A percentile compares a stretch with the other conserved stretches of the same genome.
Conservation (phyloP, 2,113 vertebrate genomes). For the Emydocephalus ijimae region DNA sequence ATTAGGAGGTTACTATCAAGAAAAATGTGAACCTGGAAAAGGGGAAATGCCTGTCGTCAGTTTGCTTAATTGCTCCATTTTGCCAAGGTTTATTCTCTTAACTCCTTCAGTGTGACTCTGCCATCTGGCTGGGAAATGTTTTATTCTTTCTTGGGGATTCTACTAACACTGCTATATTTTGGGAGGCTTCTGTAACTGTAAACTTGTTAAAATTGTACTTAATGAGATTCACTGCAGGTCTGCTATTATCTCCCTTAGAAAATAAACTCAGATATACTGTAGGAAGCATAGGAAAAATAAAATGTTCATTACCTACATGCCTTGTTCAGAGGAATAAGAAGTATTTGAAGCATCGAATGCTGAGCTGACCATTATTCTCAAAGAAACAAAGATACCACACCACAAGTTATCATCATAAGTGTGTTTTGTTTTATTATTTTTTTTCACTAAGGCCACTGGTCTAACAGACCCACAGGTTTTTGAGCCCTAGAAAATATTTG, state of each 20-base stretch:
- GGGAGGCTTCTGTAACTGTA: constrained; percentile 29
- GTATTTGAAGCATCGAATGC: not conserved
- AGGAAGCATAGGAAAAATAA: not conserved
- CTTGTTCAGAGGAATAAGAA: not conserved
- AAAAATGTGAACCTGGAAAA: constrained; percentile 6
- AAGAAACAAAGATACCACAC: not conserved
- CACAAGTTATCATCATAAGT: not conserved
- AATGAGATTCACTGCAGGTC: constrained; percentile 14
- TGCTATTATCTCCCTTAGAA: not conserved
- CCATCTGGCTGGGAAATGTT: constrained; percentile 44
- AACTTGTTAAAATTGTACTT: constrained; percentile 18
- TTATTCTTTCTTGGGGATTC: constrained; percentile 52
- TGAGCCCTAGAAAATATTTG: not conserved
- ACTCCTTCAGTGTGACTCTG: constrained; percentile 39
- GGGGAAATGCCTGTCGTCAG: constrained; percentile 9
- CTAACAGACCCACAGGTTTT: not conserved
- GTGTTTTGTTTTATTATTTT: not conserved
- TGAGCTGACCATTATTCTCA: not conserved
- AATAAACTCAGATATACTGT: not conserved
- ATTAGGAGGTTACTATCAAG: constrained; percentile 37
- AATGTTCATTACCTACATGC: not conserved
- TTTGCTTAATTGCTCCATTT: constrained; percentile 45
- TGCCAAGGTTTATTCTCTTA: constrained; percentile 43
- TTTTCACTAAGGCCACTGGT: not conserved
- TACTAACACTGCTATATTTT: not conserved